Base-by-base conservation (phyloP, 1,140 invertebrate genomes). In the Tetramorium alpestre region DNA sequence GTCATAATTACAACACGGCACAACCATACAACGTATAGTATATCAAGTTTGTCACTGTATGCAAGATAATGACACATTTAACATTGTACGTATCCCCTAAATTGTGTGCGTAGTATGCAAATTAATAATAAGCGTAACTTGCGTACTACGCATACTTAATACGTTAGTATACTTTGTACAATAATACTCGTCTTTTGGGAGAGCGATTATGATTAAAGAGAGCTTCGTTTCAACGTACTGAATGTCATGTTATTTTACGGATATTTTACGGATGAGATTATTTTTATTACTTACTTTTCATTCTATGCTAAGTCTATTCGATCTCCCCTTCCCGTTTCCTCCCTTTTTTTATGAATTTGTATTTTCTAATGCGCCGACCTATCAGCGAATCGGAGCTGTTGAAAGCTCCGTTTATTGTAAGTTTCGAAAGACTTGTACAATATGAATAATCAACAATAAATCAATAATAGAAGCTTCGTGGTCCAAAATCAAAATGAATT, bases 351-450 rank as follows among this genome's bases (percentile, higher is more conserved):
- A 56, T 10, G 18, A n/a, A 88, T 72, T 67, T 88, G 44, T 88
- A 88, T 56, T 69, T 58, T 85, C 49, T 28, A 49, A 73, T 78
- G 82, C 88, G 87, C 69, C 54, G 44, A 80, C 65, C 69, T 58
- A 80, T 49, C 47, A 72, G 88, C 88, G 88, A 70, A 64, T 77
- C 38, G 58, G 13, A 78, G 33, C 58, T 77, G 84, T 41, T 47
- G 22, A 87, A 47, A 44, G 16, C 64, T 87, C 76, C 25, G 38
- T 82, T 77, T 84, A 73, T 44, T 86, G 85, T 76, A 75, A 80
- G 87, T 81, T 86, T 70, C 69, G 33, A 41, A 67, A 87, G 70
- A 88, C 73, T 88, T 88, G 73, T 88, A 89, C 82, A 56, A 88
- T 75, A 82, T 82, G 47, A 89, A 69, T 81, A 76, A 89, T 64